Percentiles rank a stretch among this genome's conserved stretches.
Evolutionary conservation across 2,113 vertebrate genomes (phyloP).

Genomic region (Zosterops borbonicus): DNA sequence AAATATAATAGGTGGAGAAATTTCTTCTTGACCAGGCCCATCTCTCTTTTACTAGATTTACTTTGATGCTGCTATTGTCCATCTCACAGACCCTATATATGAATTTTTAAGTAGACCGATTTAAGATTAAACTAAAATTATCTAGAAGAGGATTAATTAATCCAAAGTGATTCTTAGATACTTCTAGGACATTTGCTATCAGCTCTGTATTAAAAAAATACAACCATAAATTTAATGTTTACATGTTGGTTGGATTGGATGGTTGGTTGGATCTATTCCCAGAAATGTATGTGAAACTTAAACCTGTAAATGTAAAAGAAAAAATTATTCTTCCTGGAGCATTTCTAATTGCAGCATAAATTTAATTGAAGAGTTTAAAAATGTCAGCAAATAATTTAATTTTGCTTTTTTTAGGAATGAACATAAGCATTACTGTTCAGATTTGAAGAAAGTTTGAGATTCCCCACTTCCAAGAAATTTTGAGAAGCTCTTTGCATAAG

Average conservation of each 20-base stretch:
- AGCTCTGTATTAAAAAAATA: not conserved
- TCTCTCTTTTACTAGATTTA: not conserved
- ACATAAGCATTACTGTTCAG: accelerated
- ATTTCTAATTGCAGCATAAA: not conserved
- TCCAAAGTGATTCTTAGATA: not conserved
- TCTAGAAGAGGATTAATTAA: not conserved
- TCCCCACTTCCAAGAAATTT: not conserved
- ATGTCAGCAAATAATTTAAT: not conserved
- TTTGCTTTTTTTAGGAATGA: not conserved
- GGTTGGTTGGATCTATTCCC: not conserved
- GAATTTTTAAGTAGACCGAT: not conserved
- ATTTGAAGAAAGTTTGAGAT: not conserved
- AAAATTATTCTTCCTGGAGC: not conserved
- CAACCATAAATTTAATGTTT: not conserved
- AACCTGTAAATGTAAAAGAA: not conserved
- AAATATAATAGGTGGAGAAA: not conserved
- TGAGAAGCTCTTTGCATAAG: not conserved
- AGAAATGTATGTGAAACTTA: not conserved
- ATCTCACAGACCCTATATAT: not conserved
- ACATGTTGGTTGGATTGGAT: not conserved
- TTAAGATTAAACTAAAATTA: not conserved
- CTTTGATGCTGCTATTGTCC: not conserved
- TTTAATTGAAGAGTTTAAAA: not conserved
- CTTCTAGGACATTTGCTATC: not conserved
- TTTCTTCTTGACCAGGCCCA: not conserved